A percentile compares a stretch with the other conserved stretches of the same genome.
phyloP scores from a whole-genome alignment of 1,140 invertebrate species.

The Magallana ariakensis region DNA sequence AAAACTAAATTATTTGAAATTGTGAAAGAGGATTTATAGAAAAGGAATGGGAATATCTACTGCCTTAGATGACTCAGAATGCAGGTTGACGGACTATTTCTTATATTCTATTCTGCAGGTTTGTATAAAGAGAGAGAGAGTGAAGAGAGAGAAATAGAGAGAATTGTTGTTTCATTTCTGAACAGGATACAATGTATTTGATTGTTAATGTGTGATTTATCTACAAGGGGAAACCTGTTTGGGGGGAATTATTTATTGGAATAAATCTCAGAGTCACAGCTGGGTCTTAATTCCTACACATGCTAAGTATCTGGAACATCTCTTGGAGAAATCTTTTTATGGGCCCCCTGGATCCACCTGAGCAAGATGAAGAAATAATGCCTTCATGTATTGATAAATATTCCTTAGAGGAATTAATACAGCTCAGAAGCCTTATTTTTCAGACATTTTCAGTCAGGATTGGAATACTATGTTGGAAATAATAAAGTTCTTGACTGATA shows the following conservation, averaged over 20 bases:
- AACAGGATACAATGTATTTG: background rate
- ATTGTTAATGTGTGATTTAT: background rate
- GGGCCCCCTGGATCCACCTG: background rate
- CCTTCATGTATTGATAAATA: background rate
- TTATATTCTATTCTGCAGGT: no score
- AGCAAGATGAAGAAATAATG: background rate
- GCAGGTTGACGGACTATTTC: no score
- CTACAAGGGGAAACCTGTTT: background rate
- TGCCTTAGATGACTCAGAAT: no score
- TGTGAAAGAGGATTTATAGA: no score
- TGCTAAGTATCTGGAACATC: conserved; percentile 5
- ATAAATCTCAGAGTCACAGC: background rate
- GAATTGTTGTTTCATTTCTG: no score
- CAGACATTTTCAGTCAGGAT: background rate
- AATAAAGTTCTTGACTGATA: no score
- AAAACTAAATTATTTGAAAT: no score
- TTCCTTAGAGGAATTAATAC: background rate
- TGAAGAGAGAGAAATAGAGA: no score
- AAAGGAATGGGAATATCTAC: no score
- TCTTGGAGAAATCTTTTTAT: background rate
- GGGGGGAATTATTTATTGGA: background rate
- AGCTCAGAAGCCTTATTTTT: background rate
- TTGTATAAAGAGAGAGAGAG: no score
- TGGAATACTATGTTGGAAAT: no score
- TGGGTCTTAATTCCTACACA: background rate